phyloP scores from a whole-genome alignment of 2,113 vertebrate genomes.

The Barbus barbus region DNA sequence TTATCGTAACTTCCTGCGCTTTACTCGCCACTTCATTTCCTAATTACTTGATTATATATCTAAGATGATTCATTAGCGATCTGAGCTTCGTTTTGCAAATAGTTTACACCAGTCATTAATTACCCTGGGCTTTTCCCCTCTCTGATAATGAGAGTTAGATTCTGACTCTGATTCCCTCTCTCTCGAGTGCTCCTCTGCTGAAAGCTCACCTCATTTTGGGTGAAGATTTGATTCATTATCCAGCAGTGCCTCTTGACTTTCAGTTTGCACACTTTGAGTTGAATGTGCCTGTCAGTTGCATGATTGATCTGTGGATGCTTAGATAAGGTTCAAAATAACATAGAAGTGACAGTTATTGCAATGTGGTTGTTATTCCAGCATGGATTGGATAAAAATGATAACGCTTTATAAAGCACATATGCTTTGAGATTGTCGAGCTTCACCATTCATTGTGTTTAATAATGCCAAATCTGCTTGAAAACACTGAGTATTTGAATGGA shows the following conservation, averaged over 20 bases:
- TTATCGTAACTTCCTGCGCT: constrained; percentile 72
- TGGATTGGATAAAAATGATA: not conserved
- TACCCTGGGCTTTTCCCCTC: constrained; percentile 71
- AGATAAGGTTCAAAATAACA: not conserved
- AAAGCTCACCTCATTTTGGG: constrained; percentile 23
- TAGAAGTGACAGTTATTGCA: not conserved
- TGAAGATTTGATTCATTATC: constrained; percentile 39
- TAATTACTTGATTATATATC: constrained; percentile 79
- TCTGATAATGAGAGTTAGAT: constrained; percentile 70
- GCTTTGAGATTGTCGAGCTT: constrained; percentile 34
- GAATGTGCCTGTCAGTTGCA: not conserved
- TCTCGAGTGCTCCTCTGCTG: constrained; percentile 22
- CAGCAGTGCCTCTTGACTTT: constrained; percentile 19
- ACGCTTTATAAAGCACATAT: not conserved
- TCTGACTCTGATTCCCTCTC: constrained; percentile 26
- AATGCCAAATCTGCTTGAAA: constrained; percentile 33
- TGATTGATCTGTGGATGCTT: not conserved
- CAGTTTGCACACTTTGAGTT: not conserved
- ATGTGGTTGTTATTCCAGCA: not conserved
- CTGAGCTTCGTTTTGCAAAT: constrained; percentile 67
- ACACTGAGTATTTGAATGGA: constrained; percentile 24
- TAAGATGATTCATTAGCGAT: constrained; percentile 78
- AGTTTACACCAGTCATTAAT: constrained; percentile 77
- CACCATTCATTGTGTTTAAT: constrained; percentile 32
- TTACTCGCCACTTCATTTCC: constrained; percentile 75